Evolutionary conservation across 1,140 invertebrate genomes (phyloP), one percentile per base, ranked within the genome.

Genomic region (Neotoxoptera formosana): DNA sequence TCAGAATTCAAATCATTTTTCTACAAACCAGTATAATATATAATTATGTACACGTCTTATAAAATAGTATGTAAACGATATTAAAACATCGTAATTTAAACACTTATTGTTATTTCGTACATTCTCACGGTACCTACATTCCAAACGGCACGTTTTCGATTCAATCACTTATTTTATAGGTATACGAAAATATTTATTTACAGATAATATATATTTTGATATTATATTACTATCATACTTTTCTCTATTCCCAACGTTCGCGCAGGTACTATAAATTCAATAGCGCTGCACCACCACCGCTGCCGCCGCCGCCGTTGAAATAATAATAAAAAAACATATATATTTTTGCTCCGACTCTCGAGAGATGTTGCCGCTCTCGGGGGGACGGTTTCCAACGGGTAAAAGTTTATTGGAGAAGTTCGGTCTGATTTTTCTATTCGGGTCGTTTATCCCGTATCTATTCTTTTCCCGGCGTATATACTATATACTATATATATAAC

Each of bases 361-460:
- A 86, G 45, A 47, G 47, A 86, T 86, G 47, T 45, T 25, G 45
- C n/a, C n/a, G 45, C 36, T 84, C 36, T 25, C 36, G 25, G 36
- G 34, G 76, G 76, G 8, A 83, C 36, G 34, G 20, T 36, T 23
- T 36, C 14, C 8, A 36, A 83, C 76, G 34, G 76, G 20, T 83
- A 83, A 83, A 83, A 83, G 76, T 83, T 83, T 83, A 36, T 84
- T 30, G 83, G 9, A 41, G 83, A 45, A 84, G 23, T 45, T 87
- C 14, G 47, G 86, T 87, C 23, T 48, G 45, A 87, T 87, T 91
- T 41, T 91, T 41, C 30, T n/a, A n/a, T 76, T n/a, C n/a, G 60
- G 60, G 30, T 91, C 56, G 36, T 91, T 76, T 76, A 91, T 60
- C 60, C 89, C 34, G 30, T 88, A 48, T 76, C 60, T 60, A 86